Evolutionary conservation across 2,797 vertebrate species (phyloP).

Genomic region (Tinamus major): DNA sequence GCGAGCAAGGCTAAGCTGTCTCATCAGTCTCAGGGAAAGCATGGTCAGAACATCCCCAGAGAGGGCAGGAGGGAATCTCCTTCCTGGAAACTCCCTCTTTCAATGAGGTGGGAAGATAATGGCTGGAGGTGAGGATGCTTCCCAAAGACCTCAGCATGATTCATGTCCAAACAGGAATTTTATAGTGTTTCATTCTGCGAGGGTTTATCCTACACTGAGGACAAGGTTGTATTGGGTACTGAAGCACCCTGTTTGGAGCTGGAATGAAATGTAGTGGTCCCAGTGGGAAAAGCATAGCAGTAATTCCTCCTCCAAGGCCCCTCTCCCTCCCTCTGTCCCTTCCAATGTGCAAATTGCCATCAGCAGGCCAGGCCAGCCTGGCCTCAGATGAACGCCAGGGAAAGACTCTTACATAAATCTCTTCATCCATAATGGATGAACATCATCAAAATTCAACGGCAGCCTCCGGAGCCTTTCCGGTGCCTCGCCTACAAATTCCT

Average conservation of each 20-base stretch:
- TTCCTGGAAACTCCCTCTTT: background rate
- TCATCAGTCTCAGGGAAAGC: background rate
- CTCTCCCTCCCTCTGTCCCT: background rate
- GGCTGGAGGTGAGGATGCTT: background rate
- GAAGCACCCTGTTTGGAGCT: background rate
- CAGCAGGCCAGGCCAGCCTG: constrained; percentile 32
- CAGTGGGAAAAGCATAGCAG: background rate
- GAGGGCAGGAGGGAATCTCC: background rate
- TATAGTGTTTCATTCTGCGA: constrained; percentile 22
- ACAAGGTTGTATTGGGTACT: background rate
- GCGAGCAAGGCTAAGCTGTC: background rate
- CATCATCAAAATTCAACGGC: constrained; percentile 42
- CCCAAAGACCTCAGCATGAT: background rate
- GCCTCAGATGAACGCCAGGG: constrained; percentile 59
- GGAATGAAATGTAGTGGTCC: background rate
- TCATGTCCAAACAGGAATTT: background rate
- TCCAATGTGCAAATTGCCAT: background rate
- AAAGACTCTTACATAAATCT: constrained; percentile 68
- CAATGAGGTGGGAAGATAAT: background rate
- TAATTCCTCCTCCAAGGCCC: rapidly evolving
- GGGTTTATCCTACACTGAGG: background rate
- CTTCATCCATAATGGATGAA: constrained; percentile 76
- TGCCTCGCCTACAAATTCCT: constrained; percentile 56
- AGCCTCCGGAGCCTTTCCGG: constrained; percentile 51
- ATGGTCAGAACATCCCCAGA: background rate